Conservation (phyloP, 2,113 vertebrate species). For the Cyprinodon variegatus region DNA sequence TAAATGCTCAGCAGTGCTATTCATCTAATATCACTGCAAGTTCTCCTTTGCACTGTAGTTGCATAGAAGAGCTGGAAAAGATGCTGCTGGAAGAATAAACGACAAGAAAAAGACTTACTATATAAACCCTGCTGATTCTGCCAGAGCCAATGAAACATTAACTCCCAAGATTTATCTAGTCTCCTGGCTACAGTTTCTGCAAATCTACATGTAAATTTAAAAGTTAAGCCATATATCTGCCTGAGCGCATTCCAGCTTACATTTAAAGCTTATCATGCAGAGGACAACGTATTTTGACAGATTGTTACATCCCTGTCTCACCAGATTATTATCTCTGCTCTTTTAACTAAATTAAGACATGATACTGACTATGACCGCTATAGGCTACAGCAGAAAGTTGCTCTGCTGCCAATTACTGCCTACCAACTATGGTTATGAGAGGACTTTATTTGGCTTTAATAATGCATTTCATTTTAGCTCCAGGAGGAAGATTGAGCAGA, state of each 20-base stretch:
- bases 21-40: background rate
- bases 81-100: background rate
- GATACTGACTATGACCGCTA: background rate
- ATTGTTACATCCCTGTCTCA: background rate
- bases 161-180: background rate
- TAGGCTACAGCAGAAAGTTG: constrained; percentile 18
- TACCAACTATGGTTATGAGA: constrained; percentile 30
- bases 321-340: background rate
- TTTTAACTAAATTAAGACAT: background rate
- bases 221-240: background rate
- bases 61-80: background rate
- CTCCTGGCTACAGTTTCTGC: background rate
- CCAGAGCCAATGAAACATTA: background rate
- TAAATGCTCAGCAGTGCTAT: background rate
- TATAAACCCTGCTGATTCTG: background rate
- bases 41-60: background rate
- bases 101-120: background rate
- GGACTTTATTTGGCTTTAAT: constrained; percentile 42
- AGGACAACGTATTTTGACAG: constrained; percentile 2
- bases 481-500: constrained; percentile 22
- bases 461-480: constrained; percentile 42
- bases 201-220: background rate
- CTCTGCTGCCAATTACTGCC: constrained; percentile 49
- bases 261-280: background rate
- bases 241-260: background rate